phyloP scores from a whole-genome alignment of 2,113 vertebrate genomes.

The Calcarius ornatus region DNA sequence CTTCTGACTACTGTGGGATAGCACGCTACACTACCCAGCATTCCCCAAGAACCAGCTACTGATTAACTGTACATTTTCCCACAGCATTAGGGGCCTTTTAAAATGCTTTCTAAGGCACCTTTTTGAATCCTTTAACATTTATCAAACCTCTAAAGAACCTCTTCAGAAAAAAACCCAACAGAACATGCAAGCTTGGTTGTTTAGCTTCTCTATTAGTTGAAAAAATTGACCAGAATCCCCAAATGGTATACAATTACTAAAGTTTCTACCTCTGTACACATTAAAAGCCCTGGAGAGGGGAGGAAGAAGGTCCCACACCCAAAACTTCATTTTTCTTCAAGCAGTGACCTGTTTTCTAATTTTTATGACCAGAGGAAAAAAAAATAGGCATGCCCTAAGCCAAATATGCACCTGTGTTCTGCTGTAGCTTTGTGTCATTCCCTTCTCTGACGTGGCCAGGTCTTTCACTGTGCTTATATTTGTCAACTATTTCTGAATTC shows the following conservation, averaged over 20 bases:
- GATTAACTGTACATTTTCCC: neutral
- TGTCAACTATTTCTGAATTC: neutral
- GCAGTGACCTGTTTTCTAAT: neutral
- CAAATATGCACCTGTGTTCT: neutral
- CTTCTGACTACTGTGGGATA: neutral
- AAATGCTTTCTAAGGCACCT: neutral
- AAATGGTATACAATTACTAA: neutral
- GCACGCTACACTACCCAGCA: neutral
- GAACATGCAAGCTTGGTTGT: neutral
- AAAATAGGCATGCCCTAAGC: neutral
- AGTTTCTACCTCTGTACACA: neutral
- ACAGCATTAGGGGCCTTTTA: neutral
- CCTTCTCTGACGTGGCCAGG: neutral
- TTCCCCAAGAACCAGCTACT: neutral
- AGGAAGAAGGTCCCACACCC: neutral
- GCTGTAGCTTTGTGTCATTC: neutral
- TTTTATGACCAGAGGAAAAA: neutral
- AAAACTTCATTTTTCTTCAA: neutral
- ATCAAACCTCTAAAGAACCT: neutral
- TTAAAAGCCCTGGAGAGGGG: neutral
- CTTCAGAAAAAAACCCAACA: accelerated
- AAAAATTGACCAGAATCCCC: neutral
- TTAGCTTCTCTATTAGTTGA: neutral
- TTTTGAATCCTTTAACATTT: neutral
- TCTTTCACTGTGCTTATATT: neutral